A percentile compares a stretch with the other conserved stretches of the same genome.
These are phyloP conservation scores for Anodontia alba DNA, from an alignment of 2,888 invertebrate species.

Conservation along the genomic window DNA sequence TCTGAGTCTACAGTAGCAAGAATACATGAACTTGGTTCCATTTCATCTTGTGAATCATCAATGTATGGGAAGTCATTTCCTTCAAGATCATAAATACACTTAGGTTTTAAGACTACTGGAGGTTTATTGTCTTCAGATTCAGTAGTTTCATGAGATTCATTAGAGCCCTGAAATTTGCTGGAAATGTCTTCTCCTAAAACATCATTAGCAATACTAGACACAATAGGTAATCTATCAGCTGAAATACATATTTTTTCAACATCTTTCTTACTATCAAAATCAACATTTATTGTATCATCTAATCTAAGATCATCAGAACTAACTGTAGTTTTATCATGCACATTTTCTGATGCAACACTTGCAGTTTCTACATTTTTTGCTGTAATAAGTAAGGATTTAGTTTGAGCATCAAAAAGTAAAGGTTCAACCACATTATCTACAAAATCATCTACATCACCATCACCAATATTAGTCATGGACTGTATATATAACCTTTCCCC, in stretches of 20 bases:
- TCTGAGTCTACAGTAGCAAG: constrained; percentile 46
- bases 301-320: background rate
- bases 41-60: constrained; percentile 12
- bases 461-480: constrained; percentile 52
- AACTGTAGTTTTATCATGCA: background rate
- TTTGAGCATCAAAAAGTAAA: constrained; percentile 27
- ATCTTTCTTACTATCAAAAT: background rate
- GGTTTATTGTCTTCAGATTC: background rate
- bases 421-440: constrained; percentile 61
- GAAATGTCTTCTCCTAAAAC: background rate
- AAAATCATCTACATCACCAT: constrained; percentile 51
- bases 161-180: background rate
- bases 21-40: constrained; percentile 61
- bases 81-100: constrained; percentile 1
- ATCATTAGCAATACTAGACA: background rate
- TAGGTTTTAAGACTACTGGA: background rate
- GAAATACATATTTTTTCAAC: background rate
- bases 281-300: background rate
- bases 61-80: constrained; percentile 21
- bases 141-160: background rate
- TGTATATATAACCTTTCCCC: constrained; percentile 56
- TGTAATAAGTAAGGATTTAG: constrained; percentile 22
- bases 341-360: background rate
- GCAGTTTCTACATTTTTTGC: constrained; percentile 31
- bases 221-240: background rate